Percentiles rank a stretch among this genome's conserved stretches.
phyloP scores from a whole-genome alignment of 2,888 invertebrate species.

The Drosophila conformis region DNA sequence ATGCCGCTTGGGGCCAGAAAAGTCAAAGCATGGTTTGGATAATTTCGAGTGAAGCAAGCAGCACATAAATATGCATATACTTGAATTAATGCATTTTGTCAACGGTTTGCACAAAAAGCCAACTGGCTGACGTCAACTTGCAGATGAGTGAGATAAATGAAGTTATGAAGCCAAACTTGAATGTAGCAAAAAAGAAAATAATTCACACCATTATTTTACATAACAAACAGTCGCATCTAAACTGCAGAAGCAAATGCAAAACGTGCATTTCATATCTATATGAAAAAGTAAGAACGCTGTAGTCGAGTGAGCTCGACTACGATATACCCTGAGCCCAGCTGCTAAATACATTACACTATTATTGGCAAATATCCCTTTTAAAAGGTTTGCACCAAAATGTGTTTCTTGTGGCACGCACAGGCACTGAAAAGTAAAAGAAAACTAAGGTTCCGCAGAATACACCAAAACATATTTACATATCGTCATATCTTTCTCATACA shows the following conservation, averaged over 20 bases:
- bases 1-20: constrained; percentile 13
- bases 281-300: constrained; percentile 6
- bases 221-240: constrained; percentile 4
- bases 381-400: not conserved
- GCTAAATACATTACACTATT: not conserved
- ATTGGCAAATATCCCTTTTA: not conserved
- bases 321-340: not conserved
- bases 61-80: constrained; percentile 48
- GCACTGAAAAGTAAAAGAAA: not conserved
- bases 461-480: not conserved
- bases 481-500: not conserved
- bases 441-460: not conserved
- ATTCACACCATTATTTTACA: constrained; percentile 22
- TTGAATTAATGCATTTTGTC: constrained; percentile 64
- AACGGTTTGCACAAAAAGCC: constrained; percentile 44
- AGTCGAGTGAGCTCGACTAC: not conserved
- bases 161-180: constrained; percentile 25
- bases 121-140: not conserved
- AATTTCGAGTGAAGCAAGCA: constrained; percentile 32
- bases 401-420: not conserved
- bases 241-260: constrained; percentile 1
- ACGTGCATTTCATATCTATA: constrained; percentile 14
- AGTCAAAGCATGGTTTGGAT: constrained; percentile 13
- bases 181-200: constrained; percentile 5
- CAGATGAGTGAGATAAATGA: constrained; percentile 13